These are phyloP conservation scores for Zapornia atra DNA, from an alignment of 2,113 vertebrate genomes.

Conservation along the genomic window DNA sequence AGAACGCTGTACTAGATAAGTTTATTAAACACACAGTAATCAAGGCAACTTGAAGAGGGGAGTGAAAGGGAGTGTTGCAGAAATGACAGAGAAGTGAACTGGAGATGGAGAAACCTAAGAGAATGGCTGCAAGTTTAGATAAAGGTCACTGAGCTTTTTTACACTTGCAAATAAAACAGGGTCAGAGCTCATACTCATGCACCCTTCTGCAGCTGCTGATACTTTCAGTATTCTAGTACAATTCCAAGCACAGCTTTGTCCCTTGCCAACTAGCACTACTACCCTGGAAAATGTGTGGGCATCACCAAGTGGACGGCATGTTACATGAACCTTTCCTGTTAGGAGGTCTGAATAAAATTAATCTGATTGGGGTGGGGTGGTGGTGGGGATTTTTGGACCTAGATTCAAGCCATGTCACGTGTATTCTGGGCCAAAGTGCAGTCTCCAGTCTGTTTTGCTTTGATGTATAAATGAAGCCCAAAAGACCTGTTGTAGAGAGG, in stretches of 20 bases:
- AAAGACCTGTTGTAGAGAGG: not conserved
- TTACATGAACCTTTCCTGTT: not conserved
- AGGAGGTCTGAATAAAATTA: not conserved
- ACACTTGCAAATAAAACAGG: not conserved
- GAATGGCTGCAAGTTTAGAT: constrained; percentile 30
- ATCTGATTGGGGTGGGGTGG: not conserved
- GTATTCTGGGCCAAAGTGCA: not conserved
- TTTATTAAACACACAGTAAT: not conserved
- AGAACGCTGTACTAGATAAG: not conserved
- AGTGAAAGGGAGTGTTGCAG: not conserved
- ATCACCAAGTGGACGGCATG: not conserved
- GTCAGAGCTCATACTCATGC: not conserved
- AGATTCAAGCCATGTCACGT: not conserved
- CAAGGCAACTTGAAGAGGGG: not conserved
- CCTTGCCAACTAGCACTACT: not conserved
- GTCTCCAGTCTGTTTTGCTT: not conserved
- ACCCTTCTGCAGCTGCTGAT: not conserved
- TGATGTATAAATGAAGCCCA: not conserved
- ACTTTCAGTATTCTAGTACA: not conserved
- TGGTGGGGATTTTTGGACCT: not conserved
- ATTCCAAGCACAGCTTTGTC: not conserved
- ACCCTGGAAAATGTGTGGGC: not conserved
- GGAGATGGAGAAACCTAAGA: constrained; percentile 1
- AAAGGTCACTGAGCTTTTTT: constrained; percentile 19
- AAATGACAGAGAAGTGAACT: not conserved